These are phyloP conservation scores for Mesocentrotus franciscanus DNA, from an alignment of 53 echinoderm and acorn worm species.

Conservation along the genomic window DNA sequence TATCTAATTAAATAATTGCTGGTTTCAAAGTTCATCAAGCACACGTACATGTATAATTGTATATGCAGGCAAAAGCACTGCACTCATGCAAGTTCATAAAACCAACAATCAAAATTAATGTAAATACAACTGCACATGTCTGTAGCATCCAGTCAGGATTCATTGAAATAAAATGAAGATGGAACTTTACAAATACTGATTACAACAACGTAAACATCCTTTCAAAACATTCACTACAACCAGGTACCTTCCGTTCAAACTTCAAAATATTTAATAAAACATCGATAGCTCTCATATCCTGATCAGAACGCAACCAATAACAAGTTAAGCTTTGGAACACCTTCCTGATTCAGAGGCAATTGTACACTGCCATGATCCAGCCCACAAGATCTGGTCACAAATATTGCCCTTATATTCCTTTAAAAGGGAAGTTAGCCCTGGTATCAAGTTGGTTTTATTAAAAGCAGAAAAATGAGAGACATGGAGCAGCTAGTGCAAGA, in stretches of 20 bases:
- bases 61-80: too few species aligned
- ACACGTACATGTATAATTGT: too few species aligned
- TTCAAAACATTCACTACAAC: not conserved
- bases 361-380: not conserved
- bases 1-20: too few species aligned
- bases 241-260: slow-evolving; percentile 24
- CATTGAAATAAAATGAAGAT: too few species aligned
- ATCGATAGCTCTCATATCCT: not conserved
- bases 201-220: not conserved
- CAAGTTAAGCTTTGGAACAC: not conserved
- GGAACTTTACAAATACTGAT: not conserved
- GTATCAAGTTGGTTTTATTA: not conserved
- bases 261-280: not conserved
- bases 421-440: not conserved
- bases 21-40: too few species aligned
- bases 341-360: not conserved
- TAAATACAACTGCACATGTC: too few species aligned
- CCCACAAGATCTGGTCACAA: not conserved
- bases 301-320: not conserved
- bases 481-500: too few species aligned
- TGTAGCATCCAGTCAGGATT: too few species aligned
- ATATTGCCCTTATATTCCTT: not conserved
- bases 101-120: too few species aligned
- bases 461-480: too few species aligned
- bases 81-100: too few species aligned